Evolutionary conservation across 2,113 vertebrate species (phyloP), one percentile per base, ranked within the genome.

Genomic region (Okapia johnstoni): DNA sequence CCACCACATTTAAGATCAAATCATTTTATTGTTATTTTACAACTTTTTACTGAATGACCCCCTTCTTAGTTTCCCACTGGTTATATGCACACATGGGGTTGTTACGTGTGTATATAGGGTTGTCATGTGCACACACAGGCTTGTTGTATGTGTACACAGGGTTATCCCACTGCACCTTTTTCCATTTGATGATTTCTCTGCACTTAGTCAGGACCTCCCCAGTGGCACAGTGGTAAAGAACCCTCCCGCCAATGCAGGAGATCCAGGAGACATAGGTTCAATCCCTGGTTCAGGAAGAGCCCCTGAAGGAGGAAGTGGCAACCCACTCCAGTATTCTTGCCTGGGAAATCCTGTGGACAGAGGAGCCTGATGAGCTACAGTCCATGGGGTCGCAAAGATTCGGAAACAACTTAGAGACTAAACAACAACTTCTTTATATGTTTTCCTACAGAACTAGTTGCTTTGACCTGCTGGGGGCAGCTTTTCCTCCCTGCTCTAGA

Each of bases 181-280:
- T 28, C 55, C 14, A 8, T 11, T 4, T 28, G 46, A 36, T 30
- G 43, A 26, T 33, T 19, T 30, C 23, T 57, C n/a, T 60, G 2
- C 16, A 21, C 43, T 16, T 30, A 21, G 14, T n/a, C 70, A 43
- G 70, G 36, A 25, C 70, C 36, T 43, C 70, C 23, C 12, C 70
- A 76, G 21, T 25, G 70, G 70, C 21, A 26, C 70, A 76, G 36
- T 43, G 70, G 13, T 76, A 26, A 76, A 43, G 36, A 76, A 76
- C 6, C 5, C 1, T 0, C 21, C 70, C 23, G 25, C 40, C 36
- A 25, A 1, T 7, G 12, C 70, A 43, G 36, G 40, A 26, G 70
- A 43, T 43, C 70, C 36, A 43, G 70, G 36, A 43, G 23, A 76
- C 70, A 76, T 1, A 43, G 23, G 23, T 76, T 76, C 40, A 26